Percentiles rank a stretch among this genome's conserved stretches.
These are phyloP conservation scores for Pseudomugil tenellus DNA, from an alignment of 2,797 vertebrate genomes.

Conservation along the genomic window DNA sequence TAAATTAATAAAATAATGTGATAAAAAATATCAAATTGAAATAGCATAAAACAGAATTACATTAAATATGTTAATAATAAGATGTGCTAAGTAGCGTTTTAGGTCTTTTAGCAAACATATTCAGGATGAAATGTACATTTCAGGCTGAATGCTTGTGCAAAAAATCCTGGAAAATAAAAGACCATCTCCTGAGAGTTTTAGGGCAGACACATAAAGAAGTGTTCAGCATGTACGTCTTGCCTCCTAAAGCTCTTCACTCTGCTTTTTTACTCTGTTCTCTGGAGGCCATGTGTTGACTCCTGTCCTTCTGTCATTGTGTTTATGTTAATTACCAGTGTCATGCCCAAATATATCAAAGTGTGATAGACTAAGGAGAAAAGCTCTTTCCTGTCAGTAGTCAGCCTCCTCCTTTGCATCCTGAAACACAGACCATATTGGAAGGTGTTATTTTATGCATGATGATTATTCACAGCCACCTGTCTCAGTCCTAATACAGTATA, in stretches of 20 bases:
- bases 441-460: conserved; percentile 73
- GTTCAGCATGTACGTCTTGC: not conserved
- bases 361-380: conserved; percentile 30
- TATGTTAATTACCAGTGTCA: conserved; percentile 46
- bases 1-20: too few species aligned
- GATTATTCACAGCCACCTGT: conserved; percentile 83
- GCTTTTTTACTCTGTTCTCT: conserved; percentile 32
- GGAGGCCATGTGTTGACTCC: not conserved
- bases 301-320: conserved; percentile 29
- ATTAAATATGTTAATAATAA: too few species aligned
- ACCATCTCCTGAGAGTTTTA: conserved; percentile 37
- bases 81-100: too few species aligned
- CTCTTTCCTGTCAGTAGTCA: conserved; percentile 12
- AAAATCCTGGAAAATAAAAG: conserved; percentile 16
- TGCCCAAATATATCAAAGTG: conserved; percentile 37
- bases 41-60: too few species aligned
- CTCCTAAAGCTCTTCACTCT: conserved; percentile 23
- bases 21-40: too few species aligned
- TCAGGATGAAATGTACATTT: too few species aligned
- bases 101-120: too few species aligned
- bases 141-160: too few species aligned
- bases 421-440: conserved; percentile 70
- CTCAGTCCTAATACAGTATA: conserved; percentile 50
- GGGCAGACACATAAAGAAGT: not conserved
- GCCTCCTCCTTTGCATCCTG: conserved; percentile 22